Base-by-base conservation (phyloP, 2,797 vertebrate species). In the Sebastes melanostomus region DNA sequence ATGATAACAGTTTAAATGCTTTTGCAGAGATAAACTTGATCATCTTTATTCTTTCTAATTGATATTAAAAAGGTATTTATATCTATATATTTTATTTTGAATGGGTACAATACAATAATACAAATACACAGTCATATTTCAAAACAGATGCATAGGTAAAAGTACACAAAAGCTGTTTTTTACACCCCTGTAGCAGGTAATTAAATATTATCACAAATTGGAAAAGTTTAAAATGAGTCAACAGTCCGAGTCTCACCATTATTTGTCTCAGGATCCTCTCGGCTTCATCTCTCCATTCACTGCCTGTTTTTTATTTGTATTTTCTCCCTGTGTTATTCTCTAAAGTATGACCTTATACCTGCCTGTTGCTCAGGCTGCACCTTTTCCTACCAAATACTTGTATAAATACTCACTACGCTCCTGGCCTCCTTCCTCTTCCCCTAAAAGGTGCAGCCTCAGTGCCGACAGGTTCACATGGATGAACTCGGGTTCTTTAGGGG, bases 401-500 rank as follows among this genome's bases (percentile, higher is more conserved):
- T 38, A 38, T 38, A 0, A 13, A 38, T 38, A 38, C 36, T 38
- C 36, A 38, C 36, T 2, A 52, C 0, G 20, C 27, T 54, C 2
- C 20, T 11, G 27, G 7, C 30, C 8, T 30, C 38, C 9, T 27
- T 29, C 55, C 24, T 69, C 6, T 6, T 20, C 30, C 36, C 2
- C 30, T 8, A 24, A 29, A 61, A 56, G 34, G 20, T 77, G 74
- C 68, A 77, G 71, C 56, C 42, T 75, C 36, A 25, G 72, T 32
- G 12, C 75, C 78, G 70, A 70, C 30, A 50, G 46, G 24, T 58
- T 4, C 56, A 67, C 4, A 0, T 74, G 34, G 50, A 6, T n/a
- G 9, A 55, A 18, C 65, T 80, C 75, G 73, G 67, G 20, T 54
- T 80, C 76, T 86, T 86, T 73, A 55, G 50, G 80, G 78, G 76